phyloP scores from a whole-genome alignment of 2,113 vertebrate species.

The Plecotus auritus region DNA sequence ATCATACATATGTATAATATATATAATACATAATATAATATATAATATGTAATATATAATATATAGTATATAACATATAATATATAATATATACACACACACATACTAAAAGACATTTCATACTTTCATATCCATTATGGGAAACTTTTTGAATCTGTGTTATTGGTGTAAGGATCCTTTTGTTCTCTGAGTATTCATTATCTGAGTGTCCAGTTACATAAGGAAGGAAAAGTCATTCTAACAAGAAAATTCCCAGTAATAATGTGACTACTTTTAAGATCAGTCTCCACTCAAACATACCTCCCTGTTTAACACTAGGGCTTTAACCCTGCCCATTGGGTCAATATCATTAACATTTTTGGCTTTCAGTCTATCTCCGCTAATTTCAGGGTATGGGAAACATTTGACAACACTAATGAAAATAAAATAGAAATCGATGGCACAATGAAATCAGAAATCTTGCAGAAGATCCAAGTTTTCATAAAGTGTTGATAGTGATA shows the following conservation, averaged over 20 bases:
- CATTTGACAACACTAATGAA: background rate
- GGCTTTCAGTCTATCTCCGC: background rate
- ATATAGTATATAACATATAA: too few species aligned
- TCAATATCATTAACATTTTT: background rate
- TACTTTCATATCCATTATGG: background rate
- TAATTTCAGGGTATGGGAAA: background rate
- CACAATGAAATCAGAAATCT: background rate
- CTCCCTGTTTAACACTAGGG: background rate
- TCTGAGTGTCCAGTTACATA: background rate
- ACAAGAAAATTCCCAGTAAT: background rate
- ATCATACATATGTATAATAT: too few species aligned
- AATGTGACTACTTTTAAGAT: background rate
- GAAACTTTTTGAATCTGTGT: slow-evolving; percentile 13
- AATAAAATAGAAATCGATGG: background rate
- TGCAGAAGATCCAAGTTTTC: background rate
- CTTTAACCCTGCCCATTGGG: background rate
- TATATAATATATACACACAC: background rate
- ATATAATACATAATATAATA: too few species aligned
- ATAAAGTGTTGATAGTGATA: background rate
- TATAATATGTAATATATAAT: too few species aligned
- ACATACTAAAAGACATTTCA: background rate
- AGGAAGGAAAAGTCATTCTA: background rate
- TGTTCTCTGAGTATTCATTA: background rate
- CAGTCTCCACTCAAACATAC: background rate
- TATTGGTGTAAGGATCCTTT: background rate